phyloP scores from a whole-genome alignment of 2,797 vertebrate genomes.

The Hipposideros larvatus region DNA sequence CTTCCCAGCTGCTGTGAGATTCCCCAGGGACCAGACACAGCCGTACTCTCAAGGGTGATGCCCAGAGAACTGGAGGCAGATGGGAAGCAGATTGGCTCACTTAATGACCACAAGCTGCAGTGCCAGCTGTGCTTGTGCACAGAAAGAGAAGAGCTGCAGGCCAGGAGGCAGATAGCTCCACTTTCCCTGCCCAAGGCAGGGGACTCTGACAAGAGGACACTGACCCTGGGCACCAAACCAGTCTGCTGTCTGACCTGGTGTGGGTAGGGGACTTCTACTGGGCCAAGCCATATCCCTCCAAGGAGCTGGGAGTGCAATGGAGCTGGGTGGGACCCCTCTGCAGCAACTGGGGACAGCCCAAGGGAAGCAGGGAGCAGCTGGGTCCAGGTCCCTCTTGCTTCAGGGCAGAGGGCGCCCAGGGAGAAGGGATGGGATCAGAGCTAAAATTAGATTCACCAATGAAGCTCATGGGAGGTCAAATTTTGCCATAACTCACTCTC shows the following conservation, averaged over 20 bases:
- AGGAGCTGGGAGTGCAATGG: background rate
- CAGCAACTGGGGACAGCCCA: constrained; percentile 4
- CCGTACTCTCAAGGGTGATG: constrained; percentile 51
- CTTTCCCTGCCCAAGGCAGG: background rate
- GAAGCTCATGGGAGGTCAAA: constrained; percentile 91
- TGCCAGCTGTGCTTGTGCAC: constrained; percentile 74
- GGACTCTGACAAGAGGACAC: constrained; percentile 5
- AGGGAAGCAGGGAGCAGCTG: constrained; percentile 83
- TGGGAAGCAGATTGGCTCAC: constrained; percentile 87
- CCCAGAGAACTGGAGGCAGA: constrained; percentile 80
- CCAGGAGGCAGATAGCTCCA: background rate
- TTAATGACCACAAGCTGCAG: constrained; percentile 87
- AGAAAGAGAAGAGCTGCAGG: background rate
- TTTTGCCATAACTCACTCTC: constrained; percentile 90
- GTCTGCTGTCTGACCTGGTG: constrained; percentile 42
- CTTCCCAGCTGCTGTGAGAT: constrained; percentile 74
- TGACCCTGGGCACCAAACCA: constrained; percentile 22
- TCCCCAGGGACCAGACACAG: constrained; percentile 46
- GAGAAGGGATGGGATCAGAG: constrained; percentile 91
- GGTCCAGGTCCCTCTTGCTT: constrained; percentile 85
- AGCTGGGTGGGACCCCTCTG: background rate
- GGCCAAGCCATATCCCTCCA: background rate
- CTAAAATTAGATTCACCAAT: constrained; percentile 95
- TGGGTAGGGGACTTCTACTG: background rate
- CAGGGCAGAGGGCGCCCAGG: constrained; percentile 88